Evolutionary conservation across 2,797 vertebrate species (phyloP).

Genomic region (Anguilla obscura): DNA sequence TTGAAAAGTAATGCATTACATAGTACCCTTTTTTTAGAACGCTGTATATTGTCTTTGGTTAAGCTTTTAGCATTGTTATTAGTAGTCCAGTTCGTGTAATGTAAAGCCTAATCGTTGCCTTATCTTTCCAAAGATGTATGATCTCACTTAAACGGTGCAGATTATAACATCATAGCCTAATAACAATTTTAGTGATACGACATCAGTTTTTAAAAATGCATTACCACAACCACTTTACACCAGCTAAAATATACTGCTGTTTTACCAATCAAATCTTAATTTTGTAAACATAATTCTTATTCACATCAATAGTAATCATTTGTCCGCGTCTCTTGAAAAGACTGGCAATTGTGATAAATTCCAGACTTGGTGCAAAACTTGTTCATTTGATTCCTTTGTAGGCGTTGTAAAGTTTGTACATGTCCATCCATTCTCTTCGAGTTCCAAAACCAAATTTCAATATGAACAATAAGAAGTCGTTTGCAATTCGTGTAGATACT

Average conservation of each 20-base stretch:
- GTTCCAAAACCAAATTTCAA: constrained; percentile 57
- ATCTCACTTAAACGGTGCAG: not conserved
- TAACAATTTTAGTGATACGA: not conserved
- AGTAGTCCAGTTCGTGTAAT: not conserved
- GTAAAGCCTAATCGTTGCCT: too few relatives aligned
- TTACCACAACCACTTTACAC: not conserved
- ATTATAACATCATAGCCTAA: not conserved
- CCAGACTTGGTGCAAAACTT: constrained; percentile 49
- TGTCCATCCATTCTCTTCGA: constrained; percentile 54
- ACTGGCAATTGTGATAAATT: constrained; percentile 40
- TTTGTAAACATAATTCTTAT: not conserved
- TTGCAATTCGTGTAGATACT: constrained; percentile 2
- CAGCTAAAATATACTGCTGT: not conserved
- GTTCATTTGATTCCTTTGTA: constrained; percentile 53
- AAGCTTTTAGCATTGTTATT: not conserved
- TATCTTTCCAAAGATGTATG: constrained; percentile 16
- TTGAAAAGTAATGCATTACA: constrained; percentile 10
- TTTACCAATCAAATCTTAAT: not conserved
- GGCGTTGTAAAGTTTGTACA: constrained; percentile 45
- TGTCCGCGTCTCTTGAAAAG: constrained; percentile 54
- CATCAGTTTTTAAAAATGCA: not conserved
- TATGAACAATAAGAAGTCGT: not conserved
- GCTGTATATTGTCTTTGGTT: not conserved
- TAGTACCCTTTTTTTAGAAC: not conserved
- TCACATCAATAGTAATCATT: constrained; percentile 28